Conservation (phyloP, 2,113 vertebrate species). For the Malurus elegans region DNA sequence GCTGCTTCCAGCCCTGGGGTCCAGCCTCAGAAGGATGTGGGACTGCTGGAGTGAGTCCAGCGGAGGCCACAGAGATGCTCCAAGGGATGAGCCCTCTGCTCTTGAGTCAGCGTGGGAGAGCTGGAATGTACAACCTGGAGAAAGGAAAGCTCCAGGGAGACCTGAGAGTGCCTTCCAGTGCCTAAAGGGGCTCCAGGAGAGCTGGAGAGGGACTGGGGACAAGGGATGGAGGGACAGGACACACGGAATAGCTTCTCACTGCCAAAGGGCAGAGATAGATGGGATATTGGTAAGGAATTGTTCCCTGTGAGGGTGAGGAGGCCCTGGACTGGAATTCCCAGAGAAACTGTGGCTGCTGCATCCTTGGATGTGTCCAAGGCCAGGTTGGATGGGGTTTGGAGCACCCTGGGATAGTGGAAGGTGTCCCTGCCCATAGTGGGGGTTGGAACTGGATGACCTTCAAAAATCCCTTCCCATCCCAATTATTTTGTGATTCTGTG, state of each 20-base stretch:
- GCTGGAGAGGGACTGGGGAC: neutral
- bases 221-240: fast-evolving
- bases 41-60: fast-evolving
- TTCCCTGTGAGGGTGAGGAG: fast-evolving
- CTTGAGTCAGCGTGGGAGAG: neutral
- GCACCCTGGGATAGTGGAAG: fast-evolving
- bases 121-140: neutral
- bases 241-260: neutral
- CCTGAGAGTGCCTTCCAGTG: neutral
- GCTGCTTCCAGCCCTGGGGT: neutral
- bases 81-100: neutral
- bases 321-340: fast-evolving
- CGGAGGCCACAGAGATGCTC: fast-evolving
- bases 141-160: fast-evolving
- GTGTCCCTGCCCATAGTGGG: fast-evolving
- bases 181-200: neutral
- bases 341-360: fast-evolving
- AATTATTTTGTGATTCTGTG: neutral
- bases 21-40: neutral
- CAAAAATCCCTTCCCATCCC: neutral
- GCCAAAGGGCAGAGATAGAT: fast-evolving
- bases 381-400: fast-evolving
- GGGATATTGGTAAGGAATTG: neutral
- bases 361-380: neutral
- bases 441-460: neutral